A percentile compares a stretch with the other conserved stretches of the same genome.
Conservation (phyloP, 2,797 vertebrate species). For the Trachops cirrhosus region DNA sequence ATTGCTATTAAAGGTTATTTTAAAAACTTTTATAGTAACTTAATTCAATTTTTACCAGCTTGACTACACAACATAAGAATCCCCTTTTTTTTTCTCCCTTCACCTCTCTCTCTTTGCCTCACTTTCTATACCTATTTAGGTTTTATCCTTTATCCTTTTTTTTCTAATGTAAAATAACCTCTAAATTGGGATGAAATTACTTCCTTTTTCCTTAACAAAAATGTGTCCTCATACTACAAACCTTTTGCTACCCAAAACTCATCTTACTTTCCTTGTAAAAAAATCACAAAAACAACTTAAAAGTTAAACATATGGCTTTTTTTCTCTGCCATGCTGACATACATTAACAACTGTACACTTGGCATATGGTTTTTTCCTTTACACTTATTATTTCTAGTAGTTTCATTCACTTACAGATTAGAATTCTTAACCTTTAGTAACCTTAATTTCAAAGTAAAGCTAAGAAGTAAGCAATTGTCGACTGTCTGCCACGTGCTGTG, state of each 20-base stretch:
- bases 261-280: background rate
- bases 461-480: background rate
- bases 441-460: background rate
- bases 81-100: background rate
- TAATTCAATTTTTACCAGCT: background rate
- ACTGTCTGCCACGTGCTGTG: background rate
- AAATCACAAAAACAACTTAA: background rate
- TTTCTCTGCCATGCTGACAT: background rate
- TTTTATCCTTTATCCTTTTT: background rate
- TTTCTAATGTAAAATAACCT: background rate
- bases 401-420: background rate
- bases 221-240: background rate
- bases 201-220: background rate
- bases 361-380: background rate
- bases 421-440: background rate
- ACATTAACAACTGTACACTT: background rate
- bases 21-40: background rate
- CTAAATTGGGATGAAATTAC: background rate
- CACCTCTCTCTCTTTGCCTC: background rate
- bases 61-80: background rate
- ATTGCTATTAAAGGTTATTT: slow-evolving; percentile 2
- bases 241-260: background rate
- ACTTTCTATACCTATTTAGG: background rate
- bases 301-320: background rate
- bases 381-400: background rate